Evolutionary conservation across 2,113 vertebrate genomes (phyloP).

Genomic region (Desmodus rotundus): DNA sequence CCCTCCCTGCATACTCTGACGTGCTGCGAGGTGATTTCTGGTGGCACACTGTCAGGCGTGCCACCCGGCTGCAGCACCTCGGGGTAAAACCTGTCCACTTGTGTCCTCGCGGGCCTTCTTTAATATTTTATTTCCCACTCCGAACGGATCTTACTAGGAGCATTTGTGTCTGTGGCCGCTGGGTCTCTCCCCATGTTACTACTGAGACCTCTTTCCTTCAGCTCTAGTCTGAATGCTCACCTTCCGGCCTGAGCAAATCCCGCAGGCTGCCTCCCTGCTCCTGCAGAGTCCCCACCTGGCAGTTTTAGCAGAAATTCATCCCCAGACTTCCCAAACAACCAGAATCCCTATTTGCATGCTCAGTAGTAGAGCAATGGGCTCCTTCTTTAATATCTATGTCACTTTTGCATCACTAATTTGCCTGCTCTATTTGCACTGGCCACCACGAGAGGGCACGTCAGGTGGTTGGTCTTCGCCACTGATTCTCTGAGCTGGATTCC

Average conservation of each 20-base stretch:
- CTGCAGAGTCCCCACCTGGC: neutral
- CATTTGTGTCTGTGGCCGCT: neutral
- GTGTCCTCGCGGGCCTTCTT: neutral
- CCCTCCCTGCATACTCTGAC: neutral
- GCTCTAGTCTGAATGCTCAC: neutral
- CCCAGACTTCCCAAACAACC: neutral
- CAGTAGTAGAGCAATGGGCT: neutral
- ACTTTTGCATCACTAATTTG: neutral
- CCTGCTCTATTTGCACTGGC: neutral
- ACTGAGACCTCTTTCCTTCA: neutral
- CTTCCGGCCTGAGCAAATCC: neutral
- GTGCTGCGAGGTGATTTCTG: neutral
- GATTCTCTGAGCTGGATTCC: neutral
- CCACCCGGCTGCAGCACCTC: slow-evolving; percentile 11
- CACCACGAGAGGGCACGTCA: neutral
- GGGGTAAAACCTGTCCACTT: slow-evolving; percentile 5
- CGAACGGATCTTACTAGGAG: neutral
- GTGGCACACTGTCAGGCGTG: neutral
- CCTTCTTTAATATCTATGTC: neutral
- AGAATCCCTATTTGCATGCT: neutral
- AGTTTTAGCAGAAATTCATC: neutral
- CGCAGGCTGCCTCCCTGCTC: neutral
- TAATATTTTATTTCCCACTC: neutral
- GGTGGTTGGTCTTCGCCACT: neutral
- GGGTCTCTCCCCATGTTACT: neutral